phyloP scores from a whole-genome alignment of 2,888 invertebrate species.

The Ormyrus labotus region DNA sequence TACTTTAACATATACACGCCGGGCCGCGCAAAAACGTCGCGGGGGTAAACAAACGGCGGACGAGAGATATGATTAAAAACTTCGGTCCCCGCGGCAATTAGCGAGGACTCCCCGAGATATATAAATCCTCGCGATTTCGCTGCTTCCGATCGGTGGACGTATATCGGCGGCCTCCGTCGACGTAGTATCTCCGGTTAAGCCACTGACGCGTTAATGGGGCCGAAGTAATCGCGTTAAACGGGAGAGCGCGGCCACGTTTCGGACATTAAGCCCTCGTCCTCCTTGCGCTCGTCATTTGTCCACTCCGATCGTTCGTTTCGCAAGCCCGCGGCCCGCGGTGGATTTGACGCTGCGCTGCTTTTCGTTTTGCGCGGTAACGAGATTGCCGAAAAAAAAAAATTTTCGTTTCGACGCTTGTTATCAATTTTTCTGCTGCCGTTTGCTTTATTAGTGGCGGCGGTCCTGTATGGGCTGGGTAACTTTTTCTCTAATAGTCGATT shows the following conservation, averaged over 20 bases:
- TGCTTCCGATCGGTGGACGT: neutral
- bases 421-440: neutral
- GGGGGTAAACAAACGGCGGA: too few species aligned
- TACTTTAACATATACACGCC: too few species aligned
- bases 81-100: too few species aligned
- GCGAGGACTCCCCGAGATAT: too few species aligned
- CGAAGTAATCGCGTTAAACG: conserved; percentile 65
- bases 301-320: conserved; percentile 1
- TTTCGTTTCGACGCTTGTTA: neutral
- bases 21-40: too few species aligned
- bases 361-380: neutral
- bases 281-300: conserved; percentile 25
- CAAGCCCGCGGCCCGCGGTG: neutral
- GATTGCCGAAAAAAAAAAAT: conserved; percentile 15
- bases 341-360: conserved; percentile 6
- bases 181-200: conserved; percentile 56
- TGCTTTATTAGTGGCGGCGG: neutral
- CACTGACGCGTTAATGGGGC: conserved; percentile 64
- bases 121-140: neutral
- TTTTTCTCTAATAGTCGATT: too few species aligned
- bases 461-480: neutral
- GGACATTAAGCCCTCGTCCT: conserved; percentile 60
- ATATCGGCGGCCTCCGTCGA: conserved; percentile 1
- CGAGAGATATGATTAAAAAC: too few species aligned
- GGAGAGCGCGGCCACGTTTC: conserved; percentile 59